Percentiles rank a stretch among this genome's conserved stretches.
Conservation (phyloP, 2,113 vertebrate species). For the Amblyornis subalaris region DNA sequence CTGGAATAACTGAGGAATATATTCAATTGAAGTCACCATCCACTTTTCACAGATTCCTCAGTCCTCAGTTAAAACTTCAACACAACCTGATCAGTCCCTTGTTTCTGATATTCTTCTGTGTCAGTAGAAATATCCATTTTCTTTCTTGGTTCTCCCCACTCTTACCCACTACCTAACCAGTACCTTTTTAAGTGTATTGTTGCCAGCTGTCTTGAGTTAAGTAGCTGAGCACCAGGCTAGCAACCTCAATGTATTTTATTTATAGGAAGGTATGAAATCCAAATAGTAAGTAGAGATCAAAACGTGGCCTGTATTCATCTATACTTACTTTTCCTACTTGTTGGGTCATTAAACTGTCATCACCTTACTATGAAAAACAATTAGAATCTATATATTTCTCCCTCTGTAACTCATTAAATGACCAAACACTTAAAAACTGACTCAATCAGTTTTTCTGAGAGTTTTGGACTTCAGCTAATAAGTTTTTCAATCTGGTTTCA, state of each 20-base stretch:
- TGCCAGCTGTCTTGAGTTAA: background rate
- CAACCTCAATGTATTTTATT: background rate
- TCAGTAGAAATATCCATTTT: background rate
- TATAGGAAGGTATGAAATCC: background rate
- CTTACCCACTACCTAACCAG: background rate
- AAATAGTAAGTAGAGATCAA: background rate
- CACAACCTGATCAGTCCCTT: background rate
- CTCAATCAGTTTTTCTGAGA: background rate
- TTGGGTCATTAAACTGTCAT: background rate
- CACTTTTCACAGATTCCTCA: background rate
- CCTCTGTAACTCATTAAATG: background rate
- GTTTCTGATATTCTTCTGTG: background rate
- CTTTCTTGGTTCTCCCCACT: background rate
- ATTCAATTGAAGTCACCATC: background rate
- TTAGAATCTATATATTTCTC: background rate
- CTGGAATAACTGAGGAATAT: slow-evolving; percentile 6
- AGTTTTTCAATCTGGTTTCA: background rate
- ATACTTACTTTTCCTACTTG: background rate
- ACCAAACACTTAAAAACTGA: background rate
- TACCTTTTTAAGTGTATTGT: background rate
- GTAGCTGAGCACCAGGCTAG: background rate
- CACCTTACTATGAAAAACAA: background rate
- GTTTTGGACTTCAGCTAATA: background rate
- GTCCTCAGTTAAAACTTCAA: background rate
- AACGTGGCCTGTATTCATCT: background rate